These are phyloP conservation scores for Bergia puertoricense DNA, from an alignment of 92 coral and sea anemone species.

Conservation along the genomic window DNA sequence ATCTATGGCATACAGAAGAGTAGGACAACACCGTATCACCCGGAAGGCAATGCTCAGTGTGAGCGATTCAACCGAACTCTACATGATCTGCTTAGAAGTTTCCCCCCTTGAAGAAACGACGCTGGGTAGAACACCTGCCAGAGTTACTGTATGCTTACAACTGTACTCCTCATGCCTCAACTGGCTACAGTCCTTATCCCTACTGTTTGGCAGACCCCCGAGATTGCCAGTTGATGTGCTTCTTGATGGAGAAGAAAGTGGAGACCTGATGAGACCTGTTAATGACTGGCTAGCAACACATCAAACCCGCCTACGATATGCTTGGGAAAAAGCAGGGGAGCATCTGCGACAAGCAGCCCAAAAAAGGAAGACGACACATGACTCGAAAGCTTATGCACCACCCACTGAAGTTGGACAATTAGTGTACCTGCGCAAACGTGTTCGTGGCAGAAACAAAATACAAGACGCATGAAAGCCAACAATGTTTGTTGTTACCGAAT, in stretches of 20 bases:
- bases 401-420: slow-evolving; percentile 41
- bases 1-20: slow-evolving; percentile 44
- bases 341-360: slow-evolving; percentile 43
- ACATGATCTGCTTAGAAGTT: slow-evolving; percentile 34
- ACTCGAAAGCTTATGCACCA: slow-evolving; percentile 36
- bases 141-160: slow-evolving; percentile 64
- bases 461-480: slow-evolving; percentile 51
- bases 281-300: slow-evolving; percentile 54
- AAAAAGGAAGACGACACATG: slow-evolving; percentile 26
- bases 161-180: slow-evolving; percentile 58
- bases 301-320: slow-evolving; percentile 28
- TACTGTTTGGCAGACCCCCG: slow-evolving; percentile 55
- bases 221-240: slow-evolving; percentile 56
- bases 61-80: slow-evolving; percentile 31
- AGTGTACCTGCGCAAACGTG: slow-evolving; percentile 45
- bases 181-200: slow-evolving; percentile 56
- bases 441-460: slow-evolving; percentile 47
- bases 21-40: background rate
- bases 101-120: slow-evolving; percentile 47
- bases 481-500: slow-evolving; percentile 39
- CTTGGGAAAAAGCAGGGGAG: slow-evolving; percentile 56
- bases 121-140: slow-evolving; percentile 55
- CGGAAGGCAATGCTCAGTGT: slow-evolving; percentile 38
- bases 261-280: background rate
- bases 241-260: slow-evolving; percentile 33